Evolutionary conservation across 2,888 invertebrate genomes (phyloP).

Genomic region (Oxyteleia sp.): DNA sequence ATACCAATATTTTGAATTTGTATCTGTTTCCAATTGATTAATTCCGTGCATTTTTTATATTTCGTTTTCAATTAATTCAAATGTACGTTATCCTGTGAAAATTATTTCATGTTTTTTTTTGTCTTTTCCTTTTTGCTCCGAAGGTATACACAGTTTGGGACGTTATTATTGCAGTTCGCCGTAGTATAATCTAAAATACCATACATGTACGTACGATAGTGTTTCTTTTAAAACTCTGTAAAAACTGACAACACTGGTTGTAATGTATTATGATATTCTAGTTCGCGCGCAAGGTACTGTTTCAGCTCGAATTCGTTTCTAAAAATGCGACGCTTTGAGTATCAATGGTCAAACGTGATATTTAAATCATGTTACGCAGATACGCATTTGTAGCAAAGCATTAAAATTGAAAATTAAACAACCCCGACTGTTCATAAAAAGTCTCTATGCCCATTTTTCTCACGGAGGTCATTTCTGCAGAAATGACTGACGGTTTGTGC

Average conservation of each 20-base stretch:
- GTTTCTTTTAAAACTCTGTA: neutral
- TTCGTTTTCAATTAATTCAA: constrained; percentile 7
- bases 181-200: neutral
- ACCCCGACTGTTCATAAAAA: constrained; percentile 21
- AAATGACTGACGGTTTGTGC: too few relatives aligned
- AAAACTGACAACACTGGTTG: constrained; percentile 18
- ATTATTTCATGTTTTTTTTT: neutral
- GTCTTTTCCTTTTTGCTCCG: too few relatives aligned
- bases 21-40: constrained; percentile 14
- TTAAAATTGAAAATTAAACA: constrained; percentile 5
- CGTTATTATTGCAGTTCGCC: neutral
- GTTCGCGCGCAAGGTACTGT: constrained; percentile 5
- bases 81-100: neutral
- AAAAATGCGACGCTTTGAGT: constrained; percentile 15
- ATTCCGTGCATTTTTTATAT: constrained; percentile 4
- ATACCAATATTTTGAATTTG: constrained; percentile 33
- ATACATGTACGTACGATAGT: constrained; percentile 21
- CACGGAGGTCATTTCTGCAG: constrained; percentile 28
- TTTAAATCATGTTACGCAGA: neutral
- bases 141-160: neutral
- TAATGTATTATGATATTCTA: constrained; percentile 35
- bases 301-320: constrained; percentile 27
- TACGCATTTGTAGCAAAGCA: neutral
- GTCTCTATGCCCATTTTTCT: constrained; percentile 6
- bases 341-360: neutral